phyloP scores from a whole-genome alignment of 2,797 vertebrate species.

The Amniataba percoides region DNA sequence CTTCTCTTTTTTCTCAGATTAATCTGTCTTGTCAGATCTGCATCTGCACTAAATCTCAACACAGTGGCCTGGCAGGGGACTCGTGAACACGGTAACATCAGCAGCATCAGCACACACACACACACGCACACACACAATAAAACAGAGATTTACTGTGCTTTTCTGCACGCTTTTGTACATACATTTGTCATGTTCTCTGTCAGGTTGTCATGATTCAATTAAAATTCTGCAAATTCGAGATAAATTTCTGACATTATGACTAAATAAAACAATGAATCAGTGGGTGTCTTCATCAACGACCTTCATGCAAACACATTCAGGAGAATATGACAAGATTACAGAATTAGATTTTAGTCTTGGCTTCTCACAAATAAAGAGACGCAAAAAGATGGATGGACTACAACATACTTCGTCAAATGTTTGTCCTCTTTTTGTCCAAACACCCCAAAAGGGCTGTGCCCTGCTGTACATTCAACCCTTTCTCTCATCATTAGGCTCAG shows the following conservation, averaged over 20 bases:
- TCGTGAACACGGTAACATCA: constrained; percentile 8
- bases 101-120: constrained; percentile 15
- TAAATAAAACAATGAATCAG: constrained; percentile 8
- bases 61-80: constrained; percentile 30
- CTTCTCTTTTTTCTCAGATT: constrained; percentile 52
- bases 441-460: neutral
- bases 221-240: neutral
- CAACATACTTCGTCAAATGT: neutral
- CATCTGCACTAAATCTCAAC: constrained; percentile 63
- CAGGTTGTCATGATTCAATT: neutral
- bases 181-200: constrained; percentile 18
- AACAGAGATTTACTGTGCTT: constrained; percentile 4
- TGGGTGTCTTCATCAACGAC: neutral
- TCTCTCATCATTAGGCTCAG: neutral
- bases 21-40: constrained; percentile 77
- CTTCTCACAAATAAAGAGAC: neutral
- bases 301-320: neutral
- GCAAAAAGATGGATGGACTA: neutral
- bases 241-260: neutral
- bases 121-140: constrained; percentile 20
- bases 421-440: neutral
- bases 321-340: neutral
- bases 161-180: neutral
- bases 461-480: constrained; percentile 3
- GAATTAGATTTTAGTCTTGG: neutral